These are phyloP conservation scores for Melanotus villosus DNA, from an alignment of 2,888 invertebrate genomes.

Conservation along the genomic window DNA sequence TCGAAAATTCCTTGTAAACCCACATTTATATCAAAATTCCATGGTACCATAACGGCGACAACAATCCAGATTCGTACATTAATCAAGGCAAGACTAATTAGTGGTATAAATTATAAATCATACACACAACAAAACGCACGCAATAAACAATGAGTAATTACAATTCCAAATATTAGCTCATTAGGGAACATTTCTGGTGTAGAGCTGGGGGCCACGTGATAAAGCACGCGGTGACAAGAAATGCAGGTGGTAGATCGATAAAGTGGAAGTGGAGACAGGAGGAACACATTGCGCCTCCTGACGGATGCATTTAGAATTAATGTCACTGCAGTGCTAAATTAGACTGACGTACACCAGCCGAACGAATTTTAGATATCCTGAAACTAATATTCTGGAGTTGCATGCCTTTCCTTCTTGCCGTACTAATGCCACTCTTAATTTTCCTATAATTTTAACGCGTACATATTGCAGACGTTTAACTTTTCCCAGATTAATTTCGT, in stretches of 20 bases:
- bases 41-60: not conserved
- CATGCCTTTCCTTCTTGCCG: not conserved
- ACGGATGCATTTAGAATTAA: slow-evolving; percentile 39
- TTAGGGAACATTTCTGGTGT: not conserved
- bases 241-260: slow-evolving; percentile 39
- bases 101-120: slow-evolving; percentile 20
- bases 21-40: too few relatives aligned
- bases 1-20: too few relatives aligned
- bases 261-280: slow-evolving; percentile 32
- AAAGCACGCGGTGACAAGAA: slow-evolving; percentile 30
- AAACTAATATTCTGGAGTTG: slow-evolving; percentile 6
- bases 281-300: slow-evolving; percentile 34
- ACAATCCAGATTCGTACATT: not conserved
- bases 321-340: slow-evolving; percentile 40
- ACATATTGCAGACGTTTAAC: too few relatives aligned
- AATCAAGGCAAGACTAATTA: slow-evolving; percentile 13
- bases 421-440: slow-evolving; percentile 19
- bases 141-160: slow-evolving; percentile 28
- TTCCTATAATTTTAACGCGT: not conserved
- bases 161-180: slow-evolving; percentile 28
- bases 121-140: slow-evolving; percentile 9
- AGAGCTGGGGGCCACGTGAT: slow-evolving; percentile 12
- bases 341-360: slow-evolving; percentile 21
- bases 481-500: too few relatives aligned
- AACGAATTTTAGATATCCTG: slow-evolving; percentile 7